These are phyloP conservation scores for Mallateleia sp. DNA, from an alignment of 2,888 invertebrate species.

Conservation along the genomic window DNA sequence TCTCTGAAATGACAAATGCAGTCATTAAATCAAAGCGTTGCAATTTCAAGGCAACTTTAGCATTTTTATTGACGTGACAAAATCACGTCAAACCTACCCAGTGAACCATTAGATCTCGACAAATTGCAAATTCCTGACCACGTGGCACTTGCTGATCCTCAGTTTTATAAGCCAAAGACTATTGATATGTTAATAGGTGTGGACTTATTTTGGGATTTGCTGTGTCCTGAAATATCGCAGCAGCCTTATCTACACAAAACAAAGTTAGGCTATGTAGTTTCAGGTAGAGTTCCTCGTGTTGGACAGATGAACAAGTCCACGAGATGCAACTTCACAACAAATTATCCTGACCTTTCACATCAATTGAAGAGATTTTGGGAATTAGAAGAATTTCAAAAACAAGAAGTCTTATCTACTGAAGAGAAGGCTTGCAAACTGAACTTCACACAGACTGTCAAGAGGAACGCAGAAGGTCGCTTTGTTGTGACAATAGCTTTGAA, in stretches of 20 bases:
- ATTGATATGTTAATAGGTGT: slow-evolving; percentile 55
- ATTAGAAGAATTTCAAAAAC: slow-evolving; percentile 21
- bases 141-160: slow-evolving; percentile 19
- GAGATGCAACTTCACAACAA: slow-evolving; percentile 20
- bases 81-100: slow-evolving; percentile 43
- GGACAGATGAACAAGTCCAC: neutral
- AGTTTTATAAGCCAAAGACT: slow-evolving; percentile 28
- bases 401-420: neutral
- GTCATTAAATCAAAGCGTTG: neutral
- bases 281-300: slow-evolving; percentile 29
- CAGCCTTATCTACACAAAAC: slow-evolving; percentile 38
- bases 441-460: slow-evolving; percentile 10
- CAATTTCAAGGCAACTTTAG: neutral
- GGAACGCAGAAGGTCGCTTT: slow-evolving; percentile 21
- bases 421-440: slow-evolving; percentile 24
- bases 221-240: neutral
- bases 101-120: slow-evolving; percentile 30
- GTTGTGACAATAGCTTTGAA: slow-evolving; percentile 33
- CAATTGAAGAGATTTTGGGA: slow-evolving; percentile 32
- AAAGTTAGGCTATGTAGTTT: slow-evolving; percentile 40
- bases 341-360: slow-evolving; percentile 11
- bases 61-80: neutral
- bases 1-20: neutral
- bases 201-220: slow-evolving; percentile 48
- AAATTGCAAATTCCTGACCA: slow-evolving; percentile 14